Conservation (phyloP, 1,140 invertebrate species). For the Bilobella aurantiaca region DNA sequence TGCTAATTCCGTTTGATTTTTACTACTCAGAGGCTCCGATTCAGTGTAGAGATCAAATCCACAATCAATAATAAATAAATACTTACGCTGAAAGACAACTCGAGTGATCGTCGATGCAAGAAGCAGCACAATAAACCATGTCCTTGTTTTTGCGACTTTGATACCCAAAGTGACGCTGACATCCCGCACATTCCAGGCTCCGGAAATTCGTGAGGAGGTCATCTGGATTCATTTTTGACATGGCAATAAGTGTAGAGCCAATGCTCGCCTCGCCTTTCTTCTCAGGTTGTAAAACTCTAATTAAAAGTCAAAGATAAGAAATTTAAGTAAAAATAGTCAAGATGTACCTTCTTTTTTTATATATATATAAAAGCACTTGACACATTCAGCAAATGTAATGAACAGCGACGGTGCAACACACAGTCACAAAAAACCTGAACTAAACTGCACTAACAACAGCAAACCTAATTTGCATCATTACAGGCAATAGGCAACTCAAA, state of each 20-base stretch:
- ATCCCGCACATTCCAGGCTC: not conserved
- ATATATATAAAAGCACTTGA: not conserved
- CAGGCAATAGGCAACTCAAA: no score
- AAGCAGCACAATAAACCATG: not conserved
- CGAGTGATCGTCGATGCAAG: not conserved
- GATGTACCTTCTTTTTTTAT: no score
- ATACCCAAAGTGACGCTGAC: constrained; percentile 2
- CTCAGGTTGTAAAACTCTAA: not conserved
- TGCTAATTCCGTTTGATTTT: no score
- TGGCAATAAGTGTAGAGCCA: not conserved
- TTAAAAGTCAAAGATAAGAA: not conserved
- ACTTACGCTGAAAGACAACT: not conserved
- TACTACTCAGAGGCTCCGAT: no score
- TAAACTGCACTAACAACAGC: no score
- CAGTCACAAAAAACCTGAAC: no score
- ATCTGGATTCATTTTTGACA: not conserved
- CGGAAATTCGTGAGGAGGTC: not conserved
- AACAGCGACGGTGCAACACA: not conserved
- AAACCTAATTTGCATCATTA: no score
- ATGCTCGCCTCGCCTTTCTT: not conserved
- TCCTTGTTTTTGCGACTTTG: not conserved
- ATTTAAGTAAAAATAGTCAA: not conserved
- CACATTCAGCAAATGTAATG: not conserved
- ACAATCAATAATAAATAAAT: no score
- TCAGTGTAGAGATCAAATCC: no score